Percentiles rank a stretch among this genome's conserved stretches.
Evolutionary conservation across 1,140 invertebrate species (phyloP).

Genomic region (Probaryconus sp.): DNA sequence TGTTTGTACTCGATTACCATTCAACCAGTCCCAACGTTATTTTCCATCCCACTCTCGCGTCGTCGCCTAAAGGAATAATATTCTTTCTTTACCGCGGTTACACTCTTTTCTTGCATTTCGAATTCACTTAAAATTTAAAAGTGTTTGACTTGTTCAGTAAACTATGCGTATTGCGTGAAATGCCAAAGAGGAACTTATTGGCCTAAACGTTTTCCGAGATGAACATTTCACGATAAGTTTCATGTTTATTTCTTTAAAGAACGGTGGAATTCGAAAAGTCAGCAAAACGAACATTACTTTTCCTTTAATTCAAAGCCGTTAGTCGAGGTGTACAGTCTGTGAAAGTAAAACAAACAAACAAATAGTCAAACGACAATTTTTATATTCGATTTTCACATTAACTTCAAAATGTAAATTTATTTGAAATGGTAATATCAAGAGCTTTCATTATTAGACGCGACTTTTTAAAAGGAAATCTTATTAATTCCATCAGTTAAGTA

Average conservation of each 20-base stretch:
- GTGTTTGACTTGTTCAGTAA: constrained; percentile 35
- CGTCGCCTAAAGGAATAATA: constrained; percentile 57
- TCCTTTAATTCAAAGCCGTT: too few species aligned
- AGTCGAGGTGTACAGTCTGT: too few species aligned
- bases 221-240: constrained; percentile 10
- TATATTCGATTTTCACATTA: too few species aligned
- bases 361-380: too few species aligned
- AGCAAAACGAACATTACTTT: too few species aligned
- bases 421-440: too few species aligned
- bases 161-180: constrained; percentile 22
- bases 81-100: constrained; percentile 18
- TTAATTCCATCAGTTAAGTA: too few species aligned
- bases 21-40: constrained; percentile 46
- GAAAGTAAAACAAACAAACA: too few species aligned
- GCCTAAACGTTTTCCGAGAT: constrained; percentile 10
- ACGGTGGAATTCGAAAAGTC: not conserved
- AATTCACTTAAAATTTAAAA: constrained; percentile 33
- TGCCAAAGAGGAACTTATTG: constrained; percentile 19
- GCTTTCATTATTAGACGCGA: too few species aligned
- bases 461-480: too few species aligned
- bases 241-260: constrained; percentile 10
- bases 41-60: constrained; percentile 29
- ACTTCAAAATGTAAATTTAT: too few species aligned
- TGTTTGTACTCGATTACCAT: constrained; percentile 63
- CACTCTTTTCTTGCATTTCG: constrained; percentile 9